These are phyloP conservation scores for Motacilla tschutschensis DNA, from an alignment of 2,113 vertebrate genomes.

Conservation along the genomic window DNA sequence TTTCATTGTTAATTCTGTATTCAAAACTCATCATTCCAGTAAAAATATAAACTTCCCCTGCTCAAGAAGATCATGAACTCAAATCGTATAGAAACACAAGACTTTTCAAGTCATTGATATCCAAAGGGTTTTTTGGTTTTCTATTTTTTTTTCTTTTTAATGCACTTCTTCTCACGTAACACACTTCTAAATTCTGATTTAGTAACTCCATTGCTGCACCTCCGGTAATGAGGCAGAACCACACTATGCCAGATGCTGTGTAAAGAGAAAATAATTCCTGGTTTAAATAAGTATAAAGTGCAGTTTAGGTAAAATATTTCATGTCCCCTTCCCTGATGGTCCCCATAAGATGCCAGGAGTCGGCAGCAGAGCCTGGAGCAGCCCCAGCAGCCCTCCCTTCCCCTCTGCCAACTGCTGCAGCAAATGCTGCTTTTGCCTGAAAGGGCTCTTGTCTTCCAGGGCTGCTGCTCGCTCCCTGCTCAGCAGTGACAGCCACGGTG, in stretches of 20 bases:
- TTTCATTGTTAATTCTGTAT: neutral
- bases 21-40: neutral
- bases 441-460: neutral
- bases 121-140: neutral
- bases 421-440: neutral
- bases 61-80: neutral
- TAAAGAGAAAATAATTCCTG: neutral
- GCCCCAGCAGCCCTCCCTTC: neutral
- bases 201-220: neutral
- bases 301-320: neutral
- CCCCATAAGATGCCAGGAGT: neutral
- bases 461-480: neutral
- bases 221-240: neutral
- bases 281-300: neutral
- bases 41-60: neutral
- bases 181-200: neutral
- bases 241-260: neutral
- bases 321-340: neutral
- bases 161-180: neutral
- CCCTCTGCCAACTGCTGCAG: neutral
- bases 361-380: neutral
- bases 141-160: neutral
- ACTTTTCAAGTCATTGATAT: neutral
- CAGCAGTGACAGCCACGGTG: neutral
- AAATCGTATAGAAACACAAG: neutral